phyloP scores from a whole-genome alignment of 1,140 invertebrate species.

The Ceratina japonica region DNA sequence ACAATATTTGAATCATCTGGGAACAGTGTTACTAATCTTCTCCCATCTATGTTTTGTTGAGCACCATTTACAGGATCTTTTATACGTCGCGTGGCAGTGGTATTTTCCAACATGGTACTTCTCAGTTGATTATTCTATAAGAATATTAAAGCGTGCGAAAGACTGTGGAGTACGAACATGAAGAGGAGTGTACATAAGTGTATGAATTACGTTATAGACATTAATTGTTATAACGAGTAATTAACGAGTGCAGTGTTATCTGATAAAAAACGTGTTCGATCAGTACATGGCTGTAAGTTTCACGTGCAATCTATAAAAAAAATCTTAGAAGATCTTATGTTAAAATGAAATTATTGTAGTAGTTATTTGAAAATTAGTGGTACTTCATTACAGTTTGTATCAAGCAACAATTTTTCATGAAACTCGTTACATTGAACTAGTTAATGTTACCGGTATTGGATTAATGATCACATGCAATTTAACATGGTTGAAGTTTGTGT shows the following conservation, averaged over 20 bases:
- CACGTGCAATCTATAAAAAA: constrained; percentile 1
- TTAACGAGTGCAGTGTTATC: neutral
- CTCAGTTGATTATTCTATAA: constrained; percentile 70
- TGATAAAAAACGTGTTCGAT: neutral
- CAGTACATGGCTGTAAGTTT: neutral
- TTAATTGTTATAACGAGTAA: neutral
- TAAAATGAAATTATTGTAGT: no score
- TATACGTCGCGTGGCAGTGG: constrained; percentile 69
- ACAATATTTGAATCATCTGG: constrained; percentile 42
- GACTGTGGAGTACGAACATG: neutral
- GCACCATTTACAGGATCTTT: constrained; percentile 75
- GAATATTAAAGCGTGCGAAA: neutral
- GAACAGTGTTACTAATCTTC: constrained; percentile 46
- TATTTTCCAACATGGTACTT: constrained; percentile 71
- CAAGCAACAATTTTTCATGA: no score
- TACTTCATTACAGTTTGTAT: no score
- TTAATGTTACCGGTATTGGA: neutral
- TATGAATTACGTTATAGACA: neutral
- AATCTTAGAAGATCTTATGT: no score
- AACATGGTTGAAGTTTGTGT: constrained; percentile 21
- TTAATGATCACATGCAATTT: constrained; percentile 9
- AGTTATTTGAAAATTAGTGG: no score
- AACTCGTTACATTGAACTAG: no score
- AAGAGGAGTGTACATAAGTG: neutral
- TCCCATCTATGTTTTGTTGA: constrained; percentile 56